Base-by-base conservation (phyloP, 2,797 vertebrate species). In the Enoplosus armatus region DNA sequence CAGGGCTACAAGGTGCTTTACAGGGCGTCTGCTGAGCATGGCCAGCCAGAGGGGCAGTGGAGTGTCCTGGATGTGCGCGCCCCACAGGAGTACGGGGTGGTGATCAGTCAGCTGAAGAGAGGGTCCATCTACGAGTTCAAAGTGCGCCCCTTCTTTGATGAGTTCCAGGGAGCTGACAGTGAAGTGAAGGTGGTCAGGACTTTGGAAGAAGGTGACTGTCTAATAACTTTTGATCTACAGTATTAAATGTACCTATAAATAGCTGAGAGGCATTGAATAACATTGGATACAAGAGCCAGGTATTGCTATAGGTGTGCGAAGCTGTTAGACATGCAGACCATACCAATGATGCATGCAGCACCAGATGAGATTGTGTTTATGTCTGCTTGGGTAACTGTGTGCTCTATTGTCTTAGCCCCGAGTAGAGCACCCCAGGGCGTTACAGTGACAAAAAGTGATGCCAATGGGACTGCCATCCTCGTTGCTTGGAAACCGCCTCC, bases 111-210 rank as follows among this genome's bases (percentile, higher is more conserved):
- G 85, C 96, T 99, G 76, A 97, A 92, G 91, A 98, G 96, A 87
- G 97, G 97, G n/a, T 95, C 97, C 85, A 97, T 96, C 91, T 99
- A 99, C 0, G 97, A 99, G 95, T 98, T 99, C 93, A 99, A 99
- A 93, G 97, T 98, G 74, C 96, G 98, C 0, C 98, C 98, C 26
- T 99, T 98, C 92, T 99, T 99, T 91, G 97, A 99, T 68, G 98
- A 99, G 90, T 99, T 99, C 95, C 98, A 99, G 93, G 98, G 98
- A 87, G 95, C 97, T 20, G 98, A 99, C 87, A 99, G 98, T 2
- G 98, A 99, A 92, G 96, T 98, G 79, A 98, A 97, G 90, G 97
- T 97, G 91, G 97, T 96, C 79, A 97, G 96, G 93, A 99, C 98
- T 2, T 86, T 98, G 83, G 98, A 99, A 92, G 98, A 99, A 98